Conservation (phyloP, 53 echinoderm and acorn worm genomes). For the Crossaster papposus region DNA sequence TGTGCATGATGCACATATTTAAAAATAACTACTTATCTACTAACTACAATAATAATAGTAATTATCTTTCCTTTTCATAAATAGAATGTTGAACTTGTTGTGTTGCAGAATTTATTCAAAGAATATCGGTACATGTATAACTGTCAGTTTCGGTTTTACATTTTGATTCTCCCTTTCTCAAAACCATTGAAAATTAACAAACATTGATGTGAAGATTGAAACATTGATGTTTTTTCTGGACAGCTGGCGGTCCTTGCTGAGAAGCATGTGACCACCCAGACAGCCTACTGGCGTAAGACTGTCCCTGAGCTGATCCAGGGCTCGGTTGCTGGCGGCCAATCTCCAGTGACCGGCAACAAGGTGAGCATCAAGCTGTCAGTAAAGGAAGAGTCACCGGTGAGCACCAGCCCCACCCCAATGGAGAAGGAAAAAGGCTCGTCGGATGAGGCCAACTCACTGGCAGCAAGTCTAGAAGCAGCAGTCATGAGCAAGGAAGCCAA, state of each 20-base stretch:
- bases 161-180: too few species aligned
- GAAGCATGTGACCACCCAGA: constrained; percentile 79
- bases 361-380: constrained; percentile 65
- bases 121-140: too few species aligned
- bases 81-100: too few species aligned
- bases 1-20: too few species aligned
- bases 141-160: too few species aligned
- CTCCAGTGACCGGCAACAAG: constrained; percentile 55
- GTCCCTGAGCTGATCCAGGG: constrained; percentile 47
- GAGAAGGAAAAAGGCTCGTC: background rate
- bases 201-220: background rate
- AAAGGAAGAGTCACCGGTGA: constrained; percentile 28
- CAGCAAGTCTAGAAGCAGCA: constrained; percentile 41
- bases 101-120: too few species aligned
- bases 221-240: background rate
- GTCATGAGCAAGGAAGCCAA: constrained; percentile 25
- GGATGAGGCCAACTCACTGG: constrained; percentile 44
- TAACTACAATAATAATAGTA: too few species aligned
- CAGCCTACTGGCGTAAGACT: constrained; percentile 78
- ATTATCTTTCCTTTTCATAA: too few species aligned
- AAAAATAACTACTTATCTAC: too few species aligned
- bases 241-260: constrained; percentile 92
- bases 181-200: too few species aligned
- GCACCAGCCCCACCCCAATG: background rate
- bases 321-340: constrained; percentile 19